Evolutionary conservation across 1,140 invertebrate genomes (phyloP).

Genomic region (Bicyclus anynana): DNA sequence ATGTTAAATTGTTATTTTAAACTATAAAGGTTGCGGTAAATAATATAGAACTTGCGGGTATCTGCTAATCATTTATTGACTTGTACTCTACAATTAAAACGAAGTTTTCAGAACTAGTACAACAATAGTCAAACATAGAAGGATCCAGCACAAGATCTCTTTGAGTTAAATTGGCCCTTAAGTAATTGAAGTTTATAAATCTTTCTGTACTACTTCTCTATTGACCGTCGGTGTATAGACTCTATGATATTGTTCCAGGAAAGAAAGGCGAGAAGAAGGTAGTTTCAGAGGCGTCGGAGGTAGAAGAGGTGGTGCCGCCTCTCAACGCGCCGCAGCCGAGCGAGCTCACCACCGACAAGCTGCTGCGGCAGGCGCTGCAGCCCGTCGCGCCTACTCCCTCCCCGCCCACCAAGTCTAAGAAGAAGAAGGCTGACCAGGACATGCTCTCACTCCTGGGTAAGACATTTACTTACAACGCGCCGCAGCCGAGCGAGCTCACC

Average conservation of each 20-base stretch:
- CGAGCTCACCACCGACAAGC: slow-evolving; percentile 71
- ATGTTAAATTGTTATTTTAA: too few species aligned
- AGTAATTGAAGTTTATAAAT: too few species aligned
- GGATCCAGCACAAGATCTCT: too few species aligned
- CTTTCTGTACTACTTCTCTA: neutral
- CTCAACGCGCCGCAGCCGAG: slow-evolving; percentile 62
- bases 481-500: slow-evolving; percentile 68
- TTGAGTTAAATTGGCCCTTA: too few species aligned
- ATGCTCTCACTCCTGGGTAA: slow-evolving; percentile 66
- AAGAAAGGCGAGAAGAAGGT: slow-evolving; percentile 55
- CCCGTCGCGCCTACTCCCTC: slow-evolving; percentile 39
- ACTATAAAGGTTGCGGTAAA: too few species aligned
- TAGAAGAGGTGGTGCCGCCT: slow-evolving; percentile 56
- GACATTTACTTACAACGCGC: slow-evolving; percentile 41
- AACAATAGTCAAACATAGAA: too few species aligned
- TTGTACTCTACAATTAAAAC: too few species aligned
- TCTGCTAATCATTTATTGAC: too few species aligned
- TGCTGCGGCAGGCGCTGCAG: slow-evolving; percentile 54
- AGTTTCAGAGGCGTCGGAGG: slow-evolving; percentile 23
- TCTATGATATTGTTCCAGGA: slow-evolving; percentile 28
- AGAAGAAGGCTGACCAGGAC: slow-evolving; percentile 69
- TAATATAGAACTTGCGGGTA: too few species aligned
- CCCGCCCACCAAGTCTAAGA: slow-evolving; percentile 66
- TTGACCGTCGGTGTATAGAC: neutral
- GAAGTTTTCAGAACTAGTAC: too few species aligned